These are phyloP conservation scores for Pararge aegeria DNA, from an alignment of 1,140 invertebrate genomes.

Conservation along the genomic window DNA sequence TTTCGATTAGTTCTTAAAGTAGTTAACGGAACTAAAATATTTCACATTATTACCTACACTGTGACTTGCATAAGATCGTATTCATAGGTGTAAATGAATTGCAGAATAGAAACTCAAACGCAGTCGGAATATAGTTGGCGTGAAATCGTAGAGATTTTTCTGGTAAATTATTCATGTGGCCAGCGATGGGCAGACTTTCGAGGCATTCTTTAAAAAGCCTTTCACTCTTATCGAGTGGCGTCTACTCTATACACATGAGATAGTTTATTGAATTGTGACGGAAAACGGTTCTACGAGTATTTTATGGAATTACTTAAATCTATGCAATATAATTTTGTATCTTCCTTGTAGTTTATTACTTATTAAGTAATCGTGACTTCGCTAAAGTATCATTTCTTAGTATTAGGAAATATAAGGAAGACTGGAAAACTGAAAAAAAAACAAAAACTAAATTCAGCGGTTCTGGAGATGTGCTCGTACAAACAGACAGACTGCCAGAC, in stretches of 20 bases:
- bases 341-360: background rate
- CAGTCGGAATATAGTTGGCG: conserved; percentile 70
- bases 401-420: too few relatives aligned
- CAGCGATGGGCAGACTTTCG: conserved; percentile 68
- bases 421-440: too few relatives aligned
- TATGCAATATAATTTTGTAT: background rate
- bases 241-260: conserved; percentile 2
- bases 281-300: background rate
- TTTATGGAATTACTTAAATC: background rate
- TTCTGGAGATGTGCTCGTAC: too few relatives aligned
- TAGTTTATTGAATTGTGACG: background rate
- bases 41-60: background rate
- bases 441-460: too few relatives aligned
- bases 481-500: too few relatives aligned
- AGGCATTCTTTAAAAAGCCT: conserved; percentile 70
- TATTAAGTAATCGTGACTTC: background rate
- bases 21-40: background rate
- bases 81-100: conserved; percentile 61
- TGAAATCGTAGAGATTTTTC: conserved; percentile 78
- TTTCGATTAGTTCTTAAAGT: background rate
- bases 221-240: conserved; percentile 70
- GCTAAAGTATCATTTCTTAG: background rate
- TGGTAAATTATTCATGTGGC: conserved; percentile 78
- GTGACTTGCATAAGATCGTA: conserved; percentile 13
- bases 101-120: conserved; percentile 73